Percentiles rank a stretch among this genome's conserved stretches.
Conservation (phyloP, 2,888 invertebrate genomes). For the Lordiphosa fenestrarum region DNA sequence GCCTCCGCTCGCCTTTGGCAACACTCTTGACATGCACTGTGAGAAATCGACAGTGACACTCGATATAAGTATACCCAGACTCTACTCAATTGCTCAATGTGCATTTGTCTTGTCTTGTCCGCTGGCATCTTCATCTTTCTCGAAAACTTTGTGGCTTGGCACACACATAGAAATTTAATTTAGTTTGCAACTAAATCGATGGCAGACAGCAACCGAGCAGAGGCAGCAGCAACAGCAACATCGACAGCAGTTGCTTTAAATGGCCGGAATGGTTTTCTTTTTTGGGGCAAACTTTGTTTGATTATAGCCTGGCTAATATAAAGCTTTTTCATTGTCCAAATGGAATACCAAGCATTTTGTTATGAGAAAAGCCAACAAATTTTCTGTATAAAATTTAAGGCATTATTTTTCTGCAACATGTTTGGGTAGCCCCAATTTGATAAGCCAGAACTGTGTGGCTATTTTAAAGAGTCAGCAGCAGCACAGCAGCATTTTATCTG, state of each 20-base stretch:
- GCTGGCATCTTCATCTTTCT: constrained; percentile 26
- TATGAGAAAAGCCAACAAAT: too few species aligned
- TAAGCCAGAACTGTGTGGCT: too few species aligned
- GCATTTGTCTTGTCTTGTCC: constrained; percentile 54
- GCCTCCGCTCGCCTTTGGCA: background rate
- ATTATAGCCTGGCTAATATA: constrained; percentile 33
- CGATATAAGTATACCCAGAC: constrained; percentile 39
- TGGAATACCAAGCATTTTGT: constrained; percentile 1
- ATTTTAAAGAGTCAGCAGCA: too few species aligned
- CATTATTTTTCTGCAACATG: too few species aligned
- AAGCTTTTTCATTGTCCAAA: constrained; percentile 10
- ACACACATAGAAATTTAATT: constrained; percentile 55
- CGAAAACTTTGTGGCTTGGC: constrained; percentile 37
- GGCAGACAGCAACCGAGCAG: constrained; percentile 20
- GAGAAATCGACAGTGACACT: constrained; percentile 64
- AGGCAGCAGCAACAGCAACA: constrained; percentile 19
- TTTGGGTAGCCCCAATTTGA: too few species aligned
- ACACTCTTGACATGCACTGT: constrained; percentile 48
- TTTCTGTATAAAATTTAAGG: too few species aligned
- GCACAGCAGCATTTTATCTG: too few species aligned
- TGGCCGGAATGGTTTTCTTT: constrained; percentile 18
- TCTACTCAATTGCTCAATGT: constrained; percentile 23
- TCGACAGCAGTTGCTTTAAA: constrained; percentile 40
- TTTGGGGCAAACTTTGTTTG: constrained; percentile 36
- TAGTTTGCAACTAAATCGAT: constrained; percentile 65